Percentiles rank a stretch among this genome's conserved stretches.
Evolutionary conservation across 92 coral and sea anemone species (phyloP).

Genomic region (Siderastrea siderea): DNA sequence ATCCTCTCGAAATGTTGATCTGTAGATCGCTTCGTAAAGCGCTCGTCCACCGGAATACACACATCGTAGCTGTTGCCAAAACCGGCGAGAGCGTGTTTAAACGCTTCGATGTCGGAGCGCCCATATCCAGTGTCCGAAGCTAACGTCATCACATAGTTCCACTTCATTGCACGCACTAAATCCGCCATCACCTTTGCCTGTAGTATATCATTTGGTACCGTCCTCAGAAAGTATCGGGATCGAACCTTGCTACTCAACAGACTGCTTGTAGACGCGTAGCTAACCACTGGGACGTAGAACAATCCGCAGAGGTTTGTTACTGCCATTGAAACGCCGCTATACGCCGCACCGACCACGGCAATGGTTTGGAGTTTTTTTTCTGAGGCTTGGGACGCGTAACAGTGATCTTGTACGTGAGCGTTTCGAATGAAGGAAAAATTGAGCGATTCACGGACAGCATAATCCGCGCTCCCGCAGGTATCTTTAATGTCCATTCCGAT

Average conservation of each 20-base stretch:
- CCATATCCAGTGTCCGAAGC: conserved; percentile 94
- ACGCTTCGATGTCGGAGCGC: conserved; percentile 89
- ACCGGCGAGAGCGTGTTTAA: conserved; percentile 77
- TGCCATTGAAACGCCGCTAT: conserved; percentile 92
- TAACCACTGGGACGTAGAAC: conserved; percentile 85
- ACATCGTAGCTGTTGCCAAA: conserved; percentile 72
- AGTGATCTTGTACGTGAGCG: conserved; percentile 70
- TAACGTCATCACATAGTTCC: conserved; percentile 88
- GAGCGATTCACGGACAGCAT: conserved; percentile 91
- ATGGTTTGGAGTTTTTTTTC: conserved; percentile 60
- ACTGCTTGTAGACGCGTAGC: conserved; percentile 91
- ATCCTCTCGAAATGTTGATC: conserved; percentile 68
- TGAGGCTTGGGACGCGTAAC: conserved; percentile 31
- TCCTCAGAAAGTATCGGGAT: conserved; percentile 81
- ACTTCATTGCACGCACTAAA: conserved; percentile 80
- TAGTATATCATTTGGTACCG: conserved; percentile 88
- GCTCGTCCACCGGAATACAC: conserved; percentile 88
- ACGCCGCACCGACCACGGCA: conserved; percentile 91
- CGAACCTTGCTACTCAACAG: conserved; percentile 82
- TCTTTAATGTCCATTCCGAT: conserved; percentile 93
- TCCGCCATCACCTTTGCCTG: conserved; percentile 95
- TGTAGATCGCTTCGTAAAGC: conserved; percentile 84
- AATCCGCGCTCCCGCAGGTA: conserved; percentile 85
- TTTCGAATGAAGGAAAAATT: conserved; percentile 87
- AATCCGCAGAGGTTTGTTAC: conserved; percentile 88